These are phyloP conservation scores for Lycia hirtaria DNA, from an alignment of 2,888 invertebrate species.

Conservation along the genomic window DNA sequence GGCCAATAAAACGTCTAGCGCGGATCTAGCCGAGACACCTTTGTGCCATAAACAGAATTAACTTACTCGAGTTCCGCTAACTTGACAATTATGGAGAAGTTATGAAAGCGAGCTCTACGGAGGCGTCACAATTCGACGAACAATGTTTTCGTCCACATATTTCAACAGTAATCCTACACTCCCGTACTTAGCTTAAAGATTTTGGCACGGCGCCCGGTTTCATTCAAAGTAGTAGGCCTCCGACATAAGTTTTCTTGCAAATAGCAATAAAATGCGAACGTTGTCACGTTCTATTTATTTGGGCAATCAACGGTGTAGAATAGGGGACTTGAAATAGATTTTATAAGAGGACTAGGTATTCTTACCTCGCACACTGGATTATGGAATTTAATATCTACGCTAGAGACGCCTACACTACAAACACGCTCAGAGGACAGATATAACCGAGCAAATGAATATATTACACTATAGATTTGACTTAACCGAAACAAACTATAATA, in stretches of 20 bases:
- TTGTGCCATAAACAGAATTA: constrained; percentile 27
- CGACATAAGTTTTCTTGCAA: constrained; percentile 45
- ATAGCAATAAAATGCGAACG: constrained; percentile 41
- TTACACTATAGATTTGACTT: too few species aligned
- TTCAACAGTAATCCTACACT: constrained; percentile 29
- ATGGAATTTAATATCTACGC: neutral
- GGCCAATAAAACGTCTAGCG: constrained; percentile 18
- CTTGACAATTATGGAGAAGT: constrained; percentile 33
- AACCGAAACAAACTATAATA: too few species aligned
- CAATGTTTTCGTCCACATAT: constrained; percentile 33
- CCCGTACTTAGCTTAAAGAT: constrained; percentile 41
- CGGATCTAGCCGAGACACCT: constrained; percentile 1
- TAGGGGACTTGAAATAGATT: constrained; percentile 15
- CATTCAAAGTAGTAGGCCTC: constrained; percentile 44
- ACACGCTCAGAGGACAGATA: neutral
- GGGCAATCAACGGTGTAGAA: constrained; percentile 22
- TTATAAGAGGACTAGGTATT: neutral
- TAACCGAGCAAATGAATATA: neutral
- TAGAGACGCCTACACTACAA: neutral
- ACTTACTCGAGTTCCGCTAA: constrained; percentile 25
- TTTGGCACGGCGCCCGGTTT: constrained; percentile 49
- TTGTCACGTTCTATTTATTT: constrained; percentile 32
- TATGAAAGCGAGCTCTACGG: constrained; percentile 22
- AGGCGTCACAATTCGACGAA: constrained; percentile 29
- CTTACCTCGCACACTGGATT: neutral